A percentile compares a stretch with the other conserved stretches of the same genome.
These are phyloP conservation scores for Ginglymostoma cirratum DNA, from an alignment of 2,113 vertebrate species.

Conservation along the genomic window DNA sequence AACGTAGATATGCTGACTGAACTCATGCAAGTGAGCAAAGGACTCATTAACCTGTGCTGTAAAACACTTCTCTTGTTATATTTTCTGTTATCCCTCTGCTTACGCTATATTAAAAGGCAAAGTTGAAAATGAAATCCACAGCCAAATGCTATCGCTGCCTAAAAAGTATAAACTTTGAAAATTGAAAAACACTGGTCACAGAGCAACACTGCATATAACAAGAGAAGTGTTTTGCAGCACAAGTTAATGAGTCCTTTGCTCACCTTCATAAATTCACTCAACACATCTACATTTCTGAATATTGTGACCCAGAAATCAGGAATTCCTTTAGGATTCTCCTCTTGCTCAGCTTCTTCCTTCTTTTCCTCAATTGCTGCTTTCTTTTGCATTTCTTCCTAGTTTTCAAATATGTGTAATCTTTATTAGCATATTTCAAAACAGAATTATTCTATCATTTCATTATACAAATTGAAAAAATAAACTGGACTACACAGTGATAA, in stretches of 20 bases:
- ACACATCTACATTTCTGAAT: slow-evolving; percentile 93
- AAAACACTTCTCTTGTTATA: neutral
- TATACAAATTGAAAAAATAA: neutral
- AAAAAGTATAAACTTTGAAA: neutral
- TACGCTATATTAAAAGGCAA: neutral
- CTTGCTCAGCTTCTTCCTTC: slow-evolving; percentile 59
- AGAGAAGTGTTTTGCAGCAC: neutral
- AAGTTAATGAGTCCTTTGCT: neutral
- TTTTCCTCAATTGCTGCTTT: slow-evolving; percentile 77
- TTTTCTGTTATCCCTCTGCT: neutral
- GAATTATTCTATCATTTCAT: neutral
- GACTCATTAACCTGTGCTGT: neutral
- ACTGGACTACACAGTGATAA: neutral
- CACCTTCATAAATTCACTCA: slow-evolving; percentile 92
- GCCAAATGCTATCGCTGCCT: neutral
- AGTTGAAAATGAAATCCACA: neutral
- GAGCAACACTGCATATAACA: neutral
- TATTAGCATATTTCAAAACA: neutral
- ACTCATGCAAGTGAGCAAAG: slow-evolving; percentile 74
- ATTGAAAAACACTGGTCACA: neutral
- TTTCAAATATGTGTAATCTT: neutral
- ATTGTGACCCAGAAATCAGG: slow-evolving; percentile 97
- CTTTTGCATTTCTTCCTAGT: slow-evolving; percentile 78
- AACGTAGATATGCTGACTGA: slow-evolving; percentile 95
- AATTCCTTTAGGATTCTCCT: slow-evolving; percentile 76